Evolutionary conservation across 37 sponge, comb jelly and placozoan genomes (phyloP), one percentile per base, ranked within the genome.

Genomic region (Theonella swinhoei): DNA sequence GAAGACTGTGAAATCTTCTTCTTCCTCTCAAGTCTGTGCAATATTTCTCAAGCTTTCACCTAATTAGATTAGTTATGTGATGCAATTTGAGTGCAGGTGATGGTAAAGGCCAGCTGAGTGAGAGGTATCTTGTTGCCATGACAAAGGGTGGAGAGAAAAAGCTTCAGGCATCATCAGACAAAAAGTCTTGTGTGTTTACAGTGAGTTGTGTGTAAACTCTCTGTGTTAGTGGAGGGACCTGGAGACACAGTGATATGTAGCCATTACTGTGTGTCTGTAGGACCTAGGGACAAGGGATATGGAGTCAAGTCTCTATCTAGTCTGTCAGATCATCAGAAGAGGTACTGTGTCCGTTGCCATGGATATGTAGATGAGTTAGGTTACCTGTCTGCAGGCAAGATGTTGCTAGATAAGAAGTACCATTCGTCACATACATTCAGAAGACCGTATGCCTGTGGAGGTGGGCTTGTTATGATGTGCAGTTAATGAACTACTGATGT

Each of bases 391-490:
- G 75, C 87, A 0, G 68, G 74, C 28, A 91, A 85, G 91, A 47
- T 91, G 36, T 42, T 87, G 33, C 87, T 66, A 24, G 87, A 91
- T 68, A 86, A 73, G 68, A 91, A 82, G 79, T 65, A 91, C 58
- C 31, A 68, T 7, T 82, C 91, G 5, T 62, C 73, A 42, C 65
- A 78, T 43, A 38, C 79, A 9, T 91, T 82, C 68, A 76, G 87
- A 11, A 74, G 91, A 33, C 91, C 91, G 9, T 91, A 91, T 62
- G 91, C 83, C 0, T 76, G 77, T 70, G 91, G 87, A 42, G 86
- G 86, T 85, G 63, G 20, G 86, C 41, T 9, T 72, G 23, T 31
- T 11, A 11, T 72, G 34, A 23, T 72, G 73, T 32, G 34, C 40
- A 72, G 23, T 47, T 17, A 47, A 47, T 17, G 14, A 47, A 47